Evolutionary conservation across 1,140 invertebrate genomes (phyloP), one percentile per base, ranked within the genome.

Genomic region (Wasmannia auropunctata): DNA sequence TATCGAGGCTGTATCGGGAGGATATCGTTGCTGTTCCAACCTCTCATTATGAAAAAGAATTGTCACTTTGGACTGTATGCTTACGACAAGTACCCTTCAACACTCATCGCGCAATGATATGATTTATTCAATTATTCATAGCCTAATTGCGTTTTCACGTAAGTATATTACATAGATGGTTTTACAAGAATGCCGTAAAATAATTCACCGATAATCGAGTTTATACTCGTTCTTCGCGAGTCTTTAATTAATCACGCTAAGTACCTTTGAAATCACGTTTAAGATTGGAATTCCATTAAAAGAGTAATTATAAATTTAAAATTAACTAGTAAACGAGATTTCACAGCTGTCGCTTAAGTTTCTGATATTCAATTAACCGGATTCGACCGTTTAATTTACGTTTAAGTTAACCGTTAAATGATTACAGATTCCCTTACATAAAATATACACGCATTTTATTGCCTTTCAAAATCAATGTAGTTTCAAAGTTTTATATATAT

Each of bases 161-260:
- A 72, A 51, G n/a, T 11, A 11, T 60, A 60, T 76, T 60, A 40
- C 8, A 22, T 28, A n/a, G 1, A 4, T 19, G 8, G 1, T 75
- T 40, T 25, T 34, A 28, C 25, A 58, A 75, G 22, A 46, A 11
- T 14, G 10, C 14, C 28, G 63, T 77, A 46, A 31, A 60, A 43
- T 37, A 43, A 77, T 43, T n/a, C 7, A 22, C 19, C 40, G 40
- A 2, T n/a, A 63, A 77, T 43, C n/a, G 6, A 63, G 28, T 46
- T 77, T n/a, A n/a, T 34, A 31, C 7, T n/a, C 3, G 11, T 63
- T 8, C 19, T 28, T 14, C 43, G 51, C 31, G 14, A 49, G 37
- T 31, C 2, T 19, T 77, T 43, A 77, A 77, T 77, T 77, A 77
- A 63, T 62, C 16, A 31, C 40, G 37, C 22, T 58, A 58, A 72